Conservation (phyloP, 2,888 invertebrate genomes). For the Limnephilus lunatus region DNA sequence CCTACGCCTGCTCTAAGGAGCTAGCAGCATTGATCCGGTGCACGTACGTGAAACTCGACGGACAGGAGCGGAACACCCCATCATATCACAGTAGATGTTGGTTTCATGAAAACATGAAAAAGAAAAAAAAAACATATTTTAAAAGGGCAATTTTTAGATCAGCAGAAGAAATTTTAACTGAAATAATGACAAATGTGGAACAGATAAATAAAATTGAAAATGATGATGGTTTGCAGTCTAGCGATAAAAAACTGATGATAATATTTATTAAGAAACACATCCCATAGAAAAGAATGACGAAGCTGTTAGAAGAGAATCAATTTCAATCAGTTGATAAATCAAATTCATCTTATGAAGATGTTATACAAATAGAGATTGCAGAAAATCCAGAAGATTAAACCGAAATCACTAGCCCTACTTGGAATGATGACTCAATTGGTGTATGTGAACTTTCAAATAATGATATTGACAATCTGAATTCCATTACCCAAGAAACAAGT, state of each 20-base stretch:
- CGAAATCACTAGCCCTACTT: background rate
- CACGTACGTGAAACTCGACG: too few species aligned
- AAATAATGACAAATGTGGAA: background rate
- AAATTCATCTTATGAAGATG: background rate
- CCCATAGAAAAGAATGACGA: too few species aligned
- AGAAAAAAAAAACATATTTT: background rate
- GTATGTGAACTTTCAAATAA: background rate
- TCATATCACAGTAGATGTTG: too few species aligned
- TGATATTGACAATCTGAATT: background rate
- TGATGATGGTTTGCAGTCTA: background rate
- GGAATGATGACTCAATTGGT: background rate
- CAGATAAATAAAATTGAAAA: background rate
- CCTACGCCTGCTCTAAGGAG: too few species aligned
- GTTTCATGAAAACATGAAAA: background rate
- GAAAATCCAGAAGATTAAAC: background rate
- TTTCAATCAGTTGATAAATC: too few species aligned
- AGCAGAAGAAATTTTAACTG: background rate
- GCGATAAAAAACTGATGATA: background rate
- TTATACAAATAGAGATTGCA: background rate
- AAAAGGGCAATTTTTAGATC: background rate
- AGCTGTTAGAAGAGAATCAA: too few species aligned
- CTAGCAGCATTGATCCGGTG: too few species aligned
- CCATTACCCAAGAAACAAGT: background rate
- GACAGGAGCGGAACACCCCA: too few species aligned
- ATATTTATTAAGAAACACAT: background rate